Evolutionary conservation across 2,113 vertebrate genomes (phyloP).

Genomic region (Suricata suricatta): DNA sequence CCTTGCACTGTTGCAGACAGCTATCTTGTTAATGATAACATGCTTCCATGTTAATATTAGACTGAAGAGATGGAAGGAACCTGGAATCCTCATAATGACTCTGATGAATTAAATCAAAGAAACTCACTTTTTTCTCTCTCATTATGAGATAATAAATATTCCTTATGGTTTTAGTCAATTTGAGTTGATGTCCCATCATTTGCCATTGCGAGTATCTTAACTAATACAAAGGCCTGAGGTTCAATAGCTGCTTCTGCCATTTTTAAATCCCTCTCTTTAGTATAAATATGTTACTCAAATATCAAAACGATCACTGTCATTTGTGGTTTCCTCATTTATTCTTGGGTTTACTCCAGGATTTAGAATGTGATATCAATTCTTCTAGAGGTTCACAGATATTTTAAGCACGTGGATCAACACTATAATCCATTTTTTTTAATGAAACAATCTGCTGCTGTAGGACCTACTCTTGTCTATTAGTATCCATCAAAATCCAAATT

Average conservation of each 20-base stretch:
- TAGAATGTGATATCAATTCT: slow-evolving; percentile 37
- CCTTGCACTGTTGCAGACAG: not conserved
- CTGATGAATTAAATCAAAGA: not conserved
- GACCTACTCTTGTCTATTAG: not conserved
- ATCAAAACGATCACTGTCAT: not conserved
- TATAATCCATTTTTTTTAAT: not conserved
- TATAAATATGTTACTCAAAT: not conserved
- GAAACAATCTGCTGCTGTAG: not conserved
- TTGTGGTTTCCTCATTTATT: not conserved
- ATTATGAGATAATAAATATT: not conserved
- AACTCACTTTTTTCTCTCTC: not conserved
- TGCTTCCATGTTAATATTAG: not conserved
- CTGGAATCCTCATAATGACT: not conserved
- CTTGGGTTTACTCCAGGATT: not conserved
- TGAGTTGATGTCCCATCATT: not conserved
- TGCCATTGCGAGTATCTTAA: not conserved
- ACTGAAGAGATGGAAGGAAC: not conserved
- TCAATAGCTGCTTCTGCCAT: not conserved
- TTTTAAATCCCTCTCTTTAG: not conserved
- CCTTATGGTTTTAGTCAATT: not conserved
- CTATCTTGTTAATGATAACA: not conserved
- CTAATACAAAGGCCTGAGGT: not conserved
- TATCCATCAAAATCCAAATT: not conserved
- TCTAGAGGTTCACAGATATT: not conserved
- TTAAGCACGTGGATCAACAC: not conserved